Conservation (phyloP, 1,140 invertebrate genomes). For the Cotesia vestalis region DNA sequence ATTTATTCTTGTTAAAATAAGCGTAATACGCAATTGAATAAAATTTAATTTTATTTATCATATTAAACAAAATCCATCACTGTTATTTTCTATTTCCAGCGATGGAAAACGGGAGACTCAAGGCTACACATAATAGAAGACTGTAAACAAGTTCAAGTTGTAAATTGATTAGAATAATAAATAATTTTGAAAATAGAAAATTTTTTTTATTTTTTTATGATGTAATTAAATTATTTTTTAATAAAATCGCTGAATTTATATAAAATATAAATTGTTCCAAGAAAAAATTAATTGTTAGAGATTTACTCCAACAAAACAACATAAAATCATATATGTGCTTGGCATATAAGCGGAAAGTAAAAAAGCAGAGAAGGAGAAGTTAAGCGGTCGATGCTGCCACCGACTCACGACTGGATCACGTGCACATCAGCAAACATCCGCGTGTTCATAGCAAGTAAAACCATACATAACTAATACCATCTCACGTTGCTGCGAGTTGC, state of each 20-base stretch:
- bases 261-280: not conserved
- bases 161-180: not conserved
- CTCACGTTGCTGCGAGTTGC: conserved; percentile 18
- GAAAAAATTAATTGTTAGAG: not conserved
- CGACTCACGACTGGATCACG: conserved; percentile 53
- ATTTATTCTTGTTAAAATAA: too few species aligned
- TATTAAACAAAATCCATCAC: too few species aligned
- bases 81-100: conserved; percentile 16
- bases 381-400: conserved; percentile 51
- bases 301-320: not conserved
- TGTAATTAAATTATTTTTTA: too few species aligned
- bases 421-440: conserved; percentile 55
- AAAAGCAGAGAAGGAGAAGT: conserved; percentile 26
- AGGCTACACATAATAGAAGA: not conserved
- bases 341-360: conserved; percentile 14
- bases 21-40: too few species aligned
- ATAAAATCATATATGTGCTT: too few species aligned
- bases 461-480: not conserved
- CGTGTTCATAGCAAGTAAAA: conserved; percentile 44
- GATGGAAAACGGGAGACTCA: not conserved
- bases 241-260: too few species aligned
- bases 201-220: too few species aligned
- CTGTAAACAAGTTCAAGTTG: not conserved
- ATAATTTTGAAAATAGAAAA: too few species aligned
- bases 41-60: too few species aligned